These are phyloP conservation scores for Morpho helenor DNA, from an alignment of 2,888 invertebrate species.

Conservation along the genomic window DNA sequence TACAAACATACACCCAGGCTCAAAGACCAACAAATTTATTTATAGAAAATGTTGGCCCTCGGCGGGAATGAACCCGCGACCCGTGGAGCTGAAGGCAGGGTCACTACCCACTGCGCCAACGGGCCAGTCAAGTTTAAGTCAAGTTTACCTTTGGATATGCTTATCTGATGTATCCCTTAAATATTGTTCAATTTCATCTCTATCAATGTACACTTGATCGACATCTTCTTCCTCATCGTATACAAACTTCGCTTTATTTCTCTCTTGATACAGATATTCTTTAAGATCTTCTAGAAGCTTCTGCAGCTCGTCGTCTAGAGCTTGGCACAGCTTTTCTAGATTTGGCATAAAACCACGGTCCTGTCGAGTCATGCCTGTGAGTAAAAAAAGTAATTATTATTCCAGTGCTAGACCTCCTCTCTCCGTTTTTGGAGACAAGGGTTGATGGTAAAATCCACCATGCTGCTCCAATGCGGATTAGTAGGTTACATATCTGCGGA, in stretches of 20 bases:
- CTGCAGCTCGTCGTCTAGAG: constrained; percentile 81
- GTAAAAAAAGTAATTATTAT: background rate
- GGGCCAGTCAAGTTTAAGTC: too few relatives aligned
- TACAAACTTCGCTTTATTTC: constrained; percentile 41
- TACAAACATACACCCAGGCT: too few relatives aligned
- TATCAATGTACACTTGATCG: constrained; percentile 68
- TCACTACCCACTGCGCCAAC: too few relatives aligned
- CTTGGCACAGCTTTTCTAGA: constrained; percentile 84
- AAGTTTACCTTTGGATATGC: constrained; percentile 71
- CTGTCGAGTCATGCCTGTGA: constrained; percentile 83
- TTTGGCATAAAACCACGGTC: constrained; percentile 88
- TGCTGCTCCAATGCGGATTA: too few relatives aligned
- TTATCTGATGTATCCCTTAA: constrained; percentile 70
- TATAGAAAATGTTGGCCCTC: too few relatives aligned
- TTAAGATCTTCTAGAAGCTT: constrained; percentile 84
- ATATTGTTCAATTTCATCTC: constrained; percentile 69
- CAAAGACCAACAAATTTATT: too few relatives aligned
- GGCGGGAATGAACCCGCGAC: too few relatives aligned
- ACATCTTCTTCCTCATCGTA: constrained; percentile 61
- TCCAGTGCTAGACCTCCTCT: background rate
- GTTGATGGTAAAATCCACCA: too few relatives aligned
- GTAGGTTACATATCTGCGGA: too few relatives aligned
- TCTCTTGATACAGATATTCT: constrained; percentile 81
- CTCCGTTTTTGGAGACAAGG: too few relatives aligned
- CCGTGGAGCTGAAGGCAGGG: too few relatives aligned